phyloP scores from a whole-genome alignment of 2,888 invertebrate species.

The Ramazzottius varieornatus region DNA sequence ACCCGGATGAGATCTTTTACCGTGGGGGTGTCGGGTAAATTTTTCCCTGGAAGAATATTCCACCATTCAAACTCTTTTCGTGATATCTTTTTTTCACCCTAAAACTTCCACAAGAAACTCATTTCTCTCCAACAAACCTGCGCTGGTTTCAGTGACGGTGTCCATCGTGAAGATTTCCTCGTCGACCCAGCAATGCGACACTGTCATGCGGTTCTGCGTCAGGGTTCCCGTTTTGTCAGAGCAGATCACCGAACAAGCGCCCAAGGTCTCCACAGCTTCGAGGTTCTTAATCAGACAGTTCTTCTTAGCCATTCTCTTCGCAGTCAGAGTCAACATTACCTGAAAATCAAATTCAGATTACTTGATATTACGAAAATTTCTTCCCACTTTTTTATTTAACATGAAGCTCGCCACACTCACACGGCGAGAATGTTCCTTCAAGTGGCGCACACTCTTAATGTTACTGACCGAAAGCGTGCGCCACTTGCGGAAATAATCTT shows the following conservation, averaged over 20 bases:
- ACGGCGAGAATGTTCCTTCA: too few species aligned
- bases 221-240: conserved; percentile 30
- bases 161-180: conserved; percentile 27
- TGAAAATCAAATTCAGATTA: too few species aligned
- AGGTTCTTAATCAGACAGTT: conserved; percentile 29
- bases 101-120: too few species aligned
- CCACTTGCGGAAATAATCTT: too few species aligned
- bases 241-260: conserved; percentile 30
- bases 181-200: conserved; percentile 29
- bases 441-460: too few species aligned
- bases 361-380: too few species aligned
- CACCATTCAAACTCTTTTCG: too few species aligned
- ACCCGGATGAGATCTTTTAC: conserved; percentile 25
- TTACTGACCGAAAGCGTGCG: too few species aligned
- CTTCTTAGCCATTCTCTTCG: conserved; percentile 30
- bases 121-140: too few species aligned
- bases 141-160: conserved; percentile 26
- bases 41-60: conserved; percentile 3
- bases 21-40: conserved; percentile 10
- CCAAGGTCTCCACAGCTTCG: conserved; percentile 29
- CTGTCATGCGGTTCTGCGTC: conserved; percentile 30
- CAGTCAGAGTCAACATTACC: conserved; percentile 29
- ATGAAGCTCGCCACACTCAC: too few species aligned
- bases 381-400: too few species aligned
- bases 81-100: too few species aligned